Evolutionary conservation across 2,113 vertebrate species (phyloP).

Genomic region (Sylvicapra grimmia): DNA sequence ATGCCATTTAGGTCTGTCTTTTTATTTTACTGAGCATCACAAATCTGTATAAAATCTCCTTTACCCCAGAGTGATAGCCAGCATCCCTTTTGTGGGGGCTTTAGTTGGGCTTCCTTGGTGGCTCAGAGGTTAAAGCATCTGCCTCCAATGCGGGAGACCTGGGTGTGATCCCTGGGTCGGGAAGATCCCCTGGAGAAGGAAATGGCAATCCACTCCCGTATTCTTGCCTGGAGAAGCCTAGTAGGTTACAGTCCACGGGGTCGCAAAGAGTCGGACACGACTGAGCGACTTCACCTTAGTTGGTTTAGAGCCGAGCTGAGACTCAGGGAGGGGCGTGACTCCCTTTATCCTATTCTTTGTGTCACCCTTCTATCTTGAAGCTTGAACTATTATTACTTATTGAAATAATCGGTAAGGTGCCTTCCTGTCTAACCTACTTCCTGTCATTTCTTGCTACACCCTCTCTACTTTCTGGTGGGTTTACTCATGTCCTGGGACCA

Average conservation of each 20-base stretch:
- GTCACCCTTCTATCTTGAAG: background rate
- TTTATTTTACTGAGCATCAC: slow-evolving; percentile 4
- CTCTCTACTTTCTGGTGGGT: background rate
- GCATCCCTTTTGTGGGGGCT: background rate
- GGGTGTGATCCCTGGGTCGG: too few species aligned
- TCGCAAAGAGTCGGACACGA: too few species aligned
- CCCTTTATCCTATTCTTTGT: background rate
- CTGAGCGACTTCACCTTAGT: too few species aligned
- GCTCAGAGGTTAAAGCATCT: too few species aligned
- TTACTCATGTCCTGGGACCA: background rate
- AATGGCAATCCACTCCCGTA: too few species aligned
- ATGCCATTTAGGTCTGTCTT: background rate
- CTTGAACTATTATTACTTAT: background rate
- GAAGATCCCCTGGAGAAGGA: too few species aligned
- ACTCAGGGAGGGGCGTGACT: background rate
- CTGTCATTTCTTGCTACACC: background rate
- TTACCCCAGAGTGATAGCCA: background rate
- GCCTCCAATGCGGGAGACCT: too few species aligned
- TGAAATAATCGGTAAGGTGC: background rate
- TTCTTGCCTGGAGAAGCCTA: too few species aligned
- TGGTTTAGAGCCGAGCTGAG: background rate
- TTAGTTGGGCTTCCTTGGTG: too few species aligned
- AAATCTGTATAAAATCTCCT: background rate
- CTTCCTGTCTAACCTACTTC: background rate
- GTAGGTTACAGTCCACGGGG: too few species aligned